Evolutionary conservation across 1,140 invertebrate genomes (phyloP).

Genomic region (Atta colombica): DNA sequence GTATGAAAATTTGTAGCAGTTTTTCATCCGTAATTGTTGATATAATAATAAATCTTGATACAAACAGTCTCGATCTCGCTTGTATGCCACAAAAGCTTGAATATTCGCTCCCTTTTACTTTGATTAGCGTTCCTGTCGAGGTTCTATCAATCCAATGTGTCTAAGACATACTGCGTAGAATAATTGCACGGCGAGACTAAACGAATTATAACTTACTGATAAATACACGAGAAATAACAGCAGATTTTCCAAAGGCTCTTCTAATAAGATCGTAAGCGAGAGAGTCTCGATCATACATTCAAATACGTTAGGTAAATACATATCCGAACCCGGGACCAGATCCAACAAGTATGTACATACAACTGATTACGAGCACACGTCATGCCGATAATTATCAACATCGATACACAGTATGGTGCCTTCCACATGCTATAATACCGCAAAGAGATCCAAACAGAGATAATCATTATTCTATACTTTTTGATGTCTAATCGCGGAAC

Average conservation of each 20-base stretch:
- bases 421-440: conserved; percentile 69
- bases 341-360: neutral
- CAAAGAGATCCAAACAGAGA: conserved; percentile 65
- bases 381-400: conserved; percentile 75
- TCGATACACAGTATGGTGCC: conserved; percentile 65
- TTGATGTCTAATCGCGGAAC: conserved; percentile 60
- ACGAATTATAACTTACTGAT: conserved; percentile 71
- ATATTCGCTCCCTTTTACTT: neutral
- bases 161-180: neutral
- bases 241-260: conserved; percentile 49
- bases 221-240: conserved; percentile 68
- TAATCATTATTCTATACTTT: conserved; percentile 68
- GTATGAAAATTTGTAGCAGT: neutral
- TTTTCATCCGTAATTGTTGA: neutral
- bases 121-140: neutral
- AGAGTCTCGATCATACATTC: conserved; percentile 68
- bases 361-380: conserved; percentile 29
- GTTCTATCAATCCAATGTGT: neutral
- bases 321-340: neutral
- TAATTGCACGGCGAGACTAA: neutral
- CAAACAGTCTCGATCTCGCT: conserved; percentile 1
- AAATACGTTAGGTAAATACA: conserved; percentile 49
- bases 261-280: conserved; percentile 45
- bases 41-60: conserved; percentile 35
- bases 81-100: conserved; percentile 6